Base-by-base conservation (phyloP, 1,140 invertebrate genomes). In the Anastrepha ludens region DNA sequence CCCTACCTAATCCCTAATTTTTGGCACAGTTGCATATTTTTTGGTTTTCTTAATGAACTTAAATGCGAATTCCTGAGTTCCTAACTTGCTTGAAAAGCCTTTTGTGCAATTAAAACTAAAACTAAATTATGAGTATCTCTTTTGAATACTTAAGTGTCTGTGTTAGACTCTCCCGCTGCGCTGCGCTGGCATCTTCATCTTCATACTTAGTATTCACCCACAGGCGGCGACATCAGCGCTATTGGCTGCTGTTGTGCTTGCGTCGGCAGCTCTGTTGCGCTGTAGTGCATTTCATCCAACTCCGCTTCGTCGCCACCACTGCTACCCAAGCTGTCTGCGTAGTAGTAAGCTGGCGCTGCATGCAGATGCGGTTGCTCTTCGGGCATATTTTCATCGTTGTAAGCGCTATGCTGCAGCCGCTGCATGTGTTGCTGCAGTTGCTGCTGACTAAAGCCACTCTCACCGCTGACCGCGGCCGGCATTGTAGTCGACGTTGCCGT, bases 231-330 rank as follows among this genome's bases (percentile, higher is more conserved):
- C 74, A 88, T 87, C 59, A 85, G 85, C 50, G 59, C 39, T 3
- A 89, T 89, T 13, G 78, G 67, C 86, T 81, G 74, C 85, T 67
- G 86, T n/a, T 74, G 88, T 5, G 64, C 41, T 55, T 60, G 55
- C n/a, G 13, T 29, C 29, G 87, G n/a, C 60, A 47, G 86, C 29
- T 55, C 47, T 7, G 74, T 4, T 0, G 39, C 15, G 8, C 17
- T 55, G 20, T 55, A 81, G 20, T 81, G 47, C 74, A 81, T 81
- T 55, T 81, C 74, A 5, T 81, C 74, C 74, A 81, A 88, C 3
- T 70, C 87, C 11, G 91, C 91, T 64, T 91, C 91, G 65, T 92
- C 91, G 13, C 89, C 89, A 60, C 91, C 92, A 88, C 91, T 92
- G 65, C 87, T 86, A 41, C 90, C 91, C 59, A 91, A 89, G 86